A percentile compares a stretch with the other conserved stretches of the same genome.
phyloP scores from a whole-genome alignment of 1,140 invertebrate species.

The Eueides isabella region DNA sequence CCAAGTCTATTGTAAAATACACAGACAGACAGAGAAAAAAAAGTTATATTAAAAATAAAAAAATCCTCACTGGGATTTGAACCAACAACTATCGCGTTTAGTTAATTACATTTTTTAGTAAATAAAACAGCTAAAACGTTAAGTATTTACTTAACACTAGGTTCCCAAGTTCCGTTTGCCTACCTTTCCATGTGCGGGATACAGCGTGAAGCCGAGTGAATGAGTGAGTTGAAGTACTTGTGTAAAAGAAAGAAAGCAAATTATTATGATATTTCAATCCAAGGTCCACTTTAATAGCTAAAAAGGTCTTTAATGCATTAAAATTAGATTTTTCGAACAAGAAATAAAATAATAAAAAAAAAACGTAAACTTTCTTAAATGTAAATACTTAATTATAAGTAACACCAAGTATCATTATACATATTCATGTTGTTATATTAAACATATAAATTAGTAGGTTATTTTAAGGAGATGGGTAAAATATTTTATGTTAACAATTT shows the following conservation, averaged over 20 bases:
- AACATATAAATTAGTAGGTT: background rate
- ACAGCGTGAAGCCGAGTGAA: no score
- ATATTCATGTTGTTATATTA: background rate
- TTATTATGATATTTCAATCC: background rate
- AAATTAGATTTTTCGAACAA: conserved; percentile 27
- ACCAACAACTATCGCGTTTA: no score
- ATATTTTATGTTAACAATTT: background rate
- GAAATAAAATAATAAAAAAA: background rate
- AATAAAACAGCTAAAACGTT: no score
- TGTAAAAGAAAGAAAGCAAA: no score
- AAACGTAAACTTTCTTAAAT: background rate
- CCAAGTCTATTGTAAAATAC: background rate
- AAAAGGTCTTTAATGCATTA: conserved; percentile 43
- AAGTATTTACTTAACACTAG: no score
- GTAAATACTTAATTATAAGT: background rate
- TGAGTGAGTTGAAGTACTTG: no score
- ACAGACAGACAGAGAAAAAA: no score
- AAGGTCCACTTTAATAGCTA: background rate
- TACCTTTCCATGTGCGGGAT: no score
- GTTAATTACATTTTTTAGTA: no score
- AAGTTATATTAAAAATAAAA: no score
- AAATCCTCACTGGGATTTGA: no score
- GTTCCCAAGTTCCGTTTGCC: no score
- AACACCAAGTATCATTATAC: background rate
- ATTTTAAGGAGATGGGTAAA: background rate